Base-by-base conservation (phyloP, 2,888 invertebrate species). In the Ypsolopha scabrella region DNA sequence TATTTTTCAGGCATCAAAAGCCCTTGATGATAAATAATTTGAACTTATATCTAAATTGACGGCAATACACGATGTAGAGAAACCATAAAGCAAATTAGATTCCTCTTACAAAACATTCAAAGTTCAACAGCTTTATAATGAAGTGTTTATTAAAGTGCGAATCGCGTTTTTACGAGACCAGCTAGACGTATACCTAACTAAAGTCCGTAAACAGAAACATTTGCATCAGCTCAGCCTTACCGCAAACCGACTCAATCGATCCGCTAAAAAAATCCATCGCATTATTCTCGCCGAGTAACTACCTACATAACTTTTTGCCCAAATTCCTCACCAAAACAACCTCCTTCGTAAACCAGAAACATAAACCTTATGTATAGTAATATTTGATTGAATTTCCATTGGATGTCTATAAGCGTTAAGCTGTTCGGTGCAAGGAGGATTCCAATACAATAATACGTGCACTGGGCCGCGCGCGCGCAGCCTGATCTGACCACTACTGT, bases 401-500 rank as follows among this genome's bases (percentile, higher is more conserved):
- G 24, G 3, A n/a, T 0, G 44, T 34, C 4, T 44, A 3, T 9
- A 45, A 10, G 14, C 7, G 7, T 66, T 81, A 80, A 67, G 80
- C 63, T 68, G 65, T 78, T 79, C 60, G 67, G 62, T 61, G 61
- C 62, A 61, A 61, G 59, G 61, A 62, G 77, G 80, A 75, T 75
- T 75, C 72, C 75, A 76, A 78, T 80, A 81, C 85, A 83, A 85
- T 85, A 85, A 83, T 83, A 82, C 82, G 82, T 82, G 83, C 85
- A 82, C 75, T 80, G 85, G 86, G 83, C 79, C 80, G 82, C 86
- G 87, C 83, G 83, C 85, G 82, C 83, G 81, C 80, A 72, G 72
- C 75, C 80, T 78, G 80, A 77, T 83, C 85, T 81, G 86, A 82
- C 86, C 86, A 86, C 87, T 87, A 85, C 87, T 87, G 87, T 87